Conservation (phyloP, 2,888 invertebrate species). For the Mesopsocus fuscifrons region DNA sequence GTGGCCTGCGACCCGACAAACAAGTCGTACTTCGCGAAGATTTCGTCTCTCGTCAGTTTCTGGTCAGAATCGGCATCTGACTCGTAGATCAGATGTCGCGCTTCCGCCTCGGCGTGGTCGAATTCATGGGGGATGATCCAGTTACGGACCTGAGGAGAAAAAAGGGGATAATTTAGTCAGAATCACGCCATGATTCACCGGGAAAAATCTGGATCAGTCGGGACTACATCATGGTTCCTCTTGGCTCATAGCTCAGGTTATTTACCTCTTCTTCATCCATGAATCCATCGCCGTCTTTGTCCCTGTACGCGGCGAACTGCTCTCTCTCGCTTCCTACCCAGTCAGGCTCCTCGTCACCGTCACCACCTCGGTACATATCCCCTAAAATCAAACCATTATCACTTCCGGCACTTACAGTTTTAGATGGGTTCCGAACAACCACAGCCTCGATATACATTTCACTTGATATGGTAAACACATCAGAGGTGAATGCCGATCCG, state of each 20-base stretch:
- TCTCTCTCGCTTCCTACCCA: slow-evolving; percentile 92
- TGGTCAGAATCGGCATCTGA: slow-evolving; percentile 86
- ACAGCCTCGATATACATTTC: too few relatives aligned
- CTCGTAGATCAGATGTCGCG: slow-evolving; percentile 85
- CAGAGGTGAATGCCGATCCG: too few relatives aligned
- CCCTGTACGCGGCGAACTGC: slow-evolving; percentile 66
- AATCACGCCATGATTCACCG: too few relatives aligned
- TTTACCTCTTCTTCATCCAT: slow-evolving; percentile 71
- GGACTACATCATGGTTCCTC: too few relatives aligned
- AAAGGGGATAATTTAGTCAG: too few relatives aligned
- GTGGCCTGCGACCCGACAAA: slow-evolving; percentile 99
- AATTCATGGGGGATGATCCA: slow-evolving; percentile 95
- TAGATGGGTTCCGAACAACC: too few relatives aligned
- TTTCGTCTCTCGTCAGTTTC: slow-evolving; percentile 70
- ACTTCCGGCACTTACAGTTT: too few relatives aligned
- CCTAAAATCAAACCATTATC: too few relatives aligned
- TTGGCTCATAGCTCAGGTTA: too few relatives aligned
- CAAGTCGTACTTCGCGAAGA: slow-evolving; percentile 85
- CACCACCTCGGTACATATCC: slow-evolving; percentile 70
- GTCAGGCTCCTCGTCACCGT: slow-evolving; percentile 65
- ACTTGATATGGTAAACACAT: too few relatives aligned
- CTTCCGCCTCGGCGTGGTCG: slow-evolving; percentile 93
- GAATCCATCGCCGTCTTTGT: slow-evolving; percentile 73
- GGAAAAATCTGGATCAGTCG: too few relatives aligned
- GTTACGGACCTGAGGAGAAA: slow-evolving; percentile 34